These are phyloP conservation scores for Wiebesia pumilae DNA, from an alignment of 1,140 invertebrate species.

Conservation along the genomic window DNA sequence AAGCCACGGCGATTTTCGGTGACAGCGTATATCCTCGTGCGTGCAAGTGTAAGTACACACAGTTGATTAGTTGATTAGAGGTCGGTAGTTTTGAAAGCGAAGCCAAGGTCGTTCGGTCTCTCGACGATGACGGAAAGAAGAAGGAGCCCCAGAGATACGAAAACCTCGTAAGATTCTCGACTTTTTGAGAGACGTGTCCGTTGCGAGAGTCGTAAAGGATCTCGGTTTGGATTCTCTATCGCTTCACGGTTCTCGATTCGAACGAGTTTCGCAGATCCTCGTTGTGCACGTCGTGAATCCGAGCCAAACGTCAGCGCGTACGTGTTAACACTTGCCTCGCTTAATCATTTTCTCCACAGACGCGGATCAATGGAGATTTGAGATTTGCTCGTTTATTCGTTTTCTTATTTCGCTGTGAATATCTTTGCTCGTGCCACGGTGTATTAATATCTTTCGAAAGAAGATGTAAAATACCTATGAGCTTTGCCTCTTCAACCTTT, in stretches of 20 bases:
- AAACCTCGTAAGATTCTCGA: not conserved
- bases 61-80: slow-evolving; percentile 20
- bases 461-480: too few relatives aligned
- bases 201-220: not conserved
- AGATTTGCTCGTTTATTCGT: not conserved
- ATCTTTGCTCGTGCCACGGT: too few relatives aligned
- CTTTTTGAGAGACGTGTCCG: slow-evolving; percentile 4
- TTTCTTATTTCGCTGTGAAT: too few relatives aligned
- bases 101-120: slow-evolving; percentile 41
- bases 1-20: not conserved
- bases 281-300: not conserved
- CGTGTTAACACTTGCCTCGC: not conserved
- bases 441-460: too few relatives aligned
- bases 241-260: not conserved
- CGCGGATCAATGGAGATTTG: not conserved
- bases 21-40: not conserved
- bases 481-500: too few relatives aligned
- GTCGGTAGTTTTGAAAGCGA: slow-evolving; percentile 44
- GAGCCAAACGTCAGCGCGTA: not conserved
- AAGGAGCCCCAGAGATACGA: not conserved
- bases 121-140: slow-evolving; percentile 14
- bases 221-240: not conserved
- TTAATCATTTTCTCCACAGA: not conserved
- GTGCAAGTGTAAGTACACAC: not conserved
- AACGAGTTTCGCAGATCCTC: not conserved